Evolutionary conservation across 2,113 vertebrate genomes (phyloP), one percentile per base, ranked within the genome.

Genomic region (Aleadryas rufinucha): DNA sequence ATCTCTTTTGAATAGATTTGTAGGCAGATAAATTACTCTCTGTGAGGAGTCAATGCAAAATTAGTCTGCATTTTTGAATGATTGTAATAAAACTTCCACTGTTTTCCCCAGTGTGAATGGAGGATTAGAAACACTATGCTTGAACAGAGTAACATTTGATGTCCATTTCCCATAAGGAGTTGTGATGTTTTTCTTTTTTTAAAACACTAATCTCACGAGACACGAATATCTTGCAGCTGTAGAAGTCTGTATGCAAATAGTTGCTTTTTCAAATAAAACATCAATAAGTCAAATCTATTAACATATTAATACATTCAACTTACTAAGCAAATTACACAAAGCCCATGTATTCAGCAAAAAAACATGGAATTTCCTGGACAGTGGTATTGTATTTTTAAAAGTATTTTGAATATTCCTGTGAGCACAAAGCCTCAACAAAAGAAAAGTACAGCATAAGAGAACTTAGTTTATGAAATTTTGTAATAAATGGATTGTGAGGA

Each of bases 211-310:
- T 74, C 69, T 97, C 49, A 92, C 0, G 35, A 93, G 53, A 89
- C 54, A 89, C 13, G 1, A 94, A 50, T 79, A 91, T 65, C 33
- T 54, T 89, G 54, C 80, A 96, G 33, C 54, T 96, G 57, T 31
- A 86, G n/a, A 84, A 92, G 31, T 56, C 59, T 81, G 33, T 84
- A 89, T 56, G 87, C 96, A 94, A 89, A 77, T 52, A 69, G 14
- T 30, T 91, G 31, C 71, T 95, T 96, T 93, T 45, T 93, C 39
- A 96, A 97, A 95, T 91, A 59, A 89, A 95, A 50, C 35, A 91
- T 93, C 80, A 81, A 1, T 95, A 95, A 96, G 42, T 92, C 42
- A 94, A 95, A 96, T 53, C n/a, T 60, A 77, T 95, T 93, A 92
- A 84, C 84, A 64, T 53, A 68, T 56, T 7, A 92, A 95, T 69